Evolutionary conservation across 2,888 invertebrate species (phyloP), one percentile per base, ranked within the genome.

Genomic region (Geotrupes spiniger): DNA sequence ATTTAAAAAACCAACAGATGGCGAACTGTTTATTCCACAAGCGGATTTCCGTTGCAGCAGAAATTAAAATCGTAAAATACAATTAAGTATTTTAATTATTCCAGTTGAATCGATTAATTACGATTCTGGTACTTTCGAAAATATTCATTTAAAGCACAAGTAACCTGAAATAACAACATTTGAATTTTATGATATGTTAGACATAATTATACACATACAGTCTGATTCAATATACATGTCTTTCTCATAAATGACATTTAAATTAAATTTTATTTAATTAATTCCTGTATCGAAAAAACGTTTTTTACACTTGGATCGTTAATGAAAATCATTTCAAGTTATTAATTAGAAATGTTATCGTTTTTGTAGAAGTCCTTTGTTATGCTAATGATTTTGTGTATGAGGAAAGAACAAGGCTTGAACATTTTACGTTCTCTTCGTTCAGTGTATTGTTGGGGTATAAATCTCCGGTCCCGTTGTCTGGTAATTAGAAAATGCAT

Each of bases 401-500:
- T 33, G 2, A 33, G 33, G 12, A 33, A 33, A 33, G 10, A 40
- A 16, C n/a, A 21, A 21, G 39, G 39, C 15, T 27, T 40, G 27
- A 40, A 27, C 40, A 40, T 40, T 40, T 40, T 27, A 40, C 11
- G 25, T 40, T 10, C 25, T 25, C 11, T 40, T 26, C 40, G 42
- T 46, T 51, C 44, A 43, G 42, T 50, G 47, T 53, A 53, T 53
- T 48, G 48, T 46, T 52, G 27, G 46, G 28, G 44, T 48, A 58
- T 60, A 59, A 57, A 61, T 60, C 56, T 59, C 51, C 41, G 37
- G 40, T 43, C 51, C 26, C 49, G 53, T 56, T 55, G 54, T 53
- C 48, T 59, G 47, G 49, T 60, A 60, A 62, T 60, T 60, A 59
- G 60, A 62, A 60, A 62, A 60, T 61, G 60, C 58, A 60, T 61